A percentile compares a stretch with the other conserved stretches of the same genome.
phyloP scores from a whole-genome alignment of 2,888 invertebrate genomes.

The Rotaria magnacalcarata region DNA sequence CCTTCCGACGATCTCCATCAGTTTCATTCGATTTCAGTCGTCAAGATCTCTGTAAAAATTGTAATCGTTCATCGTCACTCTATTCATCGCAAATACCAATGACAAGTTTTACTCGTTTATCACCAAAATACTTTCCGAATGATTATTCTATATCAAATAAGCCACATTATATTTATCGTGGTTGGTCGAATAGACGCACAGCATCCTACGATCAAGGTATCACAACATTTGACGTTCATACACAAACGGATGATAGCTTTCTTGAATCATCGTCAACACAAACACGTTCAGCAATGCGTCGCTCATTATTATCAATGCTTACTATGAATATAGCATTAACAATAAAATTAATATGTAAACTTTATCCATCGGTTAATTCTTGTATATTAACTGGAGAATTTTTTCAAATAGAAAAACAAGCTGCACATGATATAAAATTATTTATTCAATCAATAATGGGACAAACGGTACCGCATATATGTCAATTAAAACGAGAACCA shows the following conservation, averaged over 20 bases:
- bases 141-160: not conserved
- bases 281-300: not conserved
- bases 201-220: not conserved
- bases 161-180: conserved; percentile 21
- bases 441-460: not conserved
- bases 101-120: conserved; percentile 23
- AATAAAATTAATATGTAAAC: not conserved
- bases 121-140: not conserved
- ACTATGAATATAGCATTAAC: conserved; percentile 28
- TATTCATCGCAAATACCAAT: not conserved
- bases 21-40: not conserved
- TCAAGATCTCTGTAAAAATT: not conserved
- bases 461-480: not conserved
- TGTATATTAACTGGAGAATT: conserved; percentile 12
- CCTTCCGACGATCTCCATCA: not conserved
- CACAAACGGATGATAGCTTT: conserved; percentile 24
- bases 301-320: not conserved
- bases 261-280: not conserved
- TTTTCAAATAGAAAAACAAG: conserved; percentile 24
- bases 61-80: not conserved
- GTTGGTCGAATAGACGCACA: conserved; percentile 13
- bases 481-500: conserved; percentile 18
- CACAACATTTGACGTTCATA: not conserved
- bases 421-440: not conserved
- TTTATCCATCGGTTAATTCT: not conserved